phyloP scores from a whole-genome alignment of 2,888 invertebrate species.

The Iphiclides podalirius region DNA sequence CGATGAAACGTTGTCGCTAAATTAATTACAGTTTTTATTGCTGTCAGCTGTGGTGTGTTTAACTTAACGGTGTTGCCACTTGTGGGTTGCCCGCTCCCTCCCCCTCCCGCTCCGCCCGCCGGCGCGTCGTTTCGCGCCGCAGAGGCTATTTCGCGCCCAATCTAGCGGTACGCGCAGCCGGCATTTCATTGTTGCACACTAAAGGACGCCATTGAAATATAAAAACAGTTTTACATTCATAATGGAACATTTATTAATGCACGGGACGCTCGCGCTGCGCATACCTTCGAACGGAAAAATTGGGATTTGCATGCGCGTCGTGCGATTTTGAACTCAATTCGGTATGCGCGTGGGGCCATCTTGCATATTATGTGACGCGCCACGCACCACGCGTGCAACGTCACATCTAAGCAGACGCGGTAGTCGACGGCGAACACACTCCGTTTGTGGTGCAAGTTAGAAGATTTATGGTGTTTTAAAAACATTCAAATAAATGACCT shows the following conservation, averaged over 20 bases:
- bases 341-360: conserved; percentile 34
- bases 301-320: conserved; percentile 25
- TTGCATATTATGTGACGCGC: conserved; percentile 36
- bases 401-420: conserved; percentile 58
- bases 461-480: conserved; percentile 27
- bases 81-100: not conserved
- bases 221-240: conserved; percentile 24
- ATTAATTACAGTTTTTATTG: conserved; percentile 17
- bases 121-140: not conserved
- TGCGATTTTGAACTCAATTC: conserved; percentile 30
- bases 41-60: conserved; percentile 13
- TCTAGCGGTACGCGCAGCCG: not conserved
- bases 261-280: conserved; percentile 26
- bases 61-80: conserved; percentile 15
- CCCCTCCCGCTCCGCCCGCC: not conserved
- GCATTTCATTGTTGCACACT: not conserved
- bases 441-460: conserved; percentile 38
- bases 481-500: too few relatives aligned
- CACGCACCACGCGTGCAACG: conserved; percentile 47
- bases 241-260: conserved; percentile 26
- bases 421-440: conserved; percentile 43
- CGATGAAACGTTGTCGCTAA: conserved; percentile 10
- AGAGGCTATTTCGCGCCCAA: conserved; percentile 2
- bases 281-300: conserved; percentile 23
- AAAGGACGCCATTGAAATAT: conserved; percentile 11